Evolutionary conservation across 2,113 vertebrate species (phyloP).

Genomic region (Seriola quinqueradiata): DNA sequence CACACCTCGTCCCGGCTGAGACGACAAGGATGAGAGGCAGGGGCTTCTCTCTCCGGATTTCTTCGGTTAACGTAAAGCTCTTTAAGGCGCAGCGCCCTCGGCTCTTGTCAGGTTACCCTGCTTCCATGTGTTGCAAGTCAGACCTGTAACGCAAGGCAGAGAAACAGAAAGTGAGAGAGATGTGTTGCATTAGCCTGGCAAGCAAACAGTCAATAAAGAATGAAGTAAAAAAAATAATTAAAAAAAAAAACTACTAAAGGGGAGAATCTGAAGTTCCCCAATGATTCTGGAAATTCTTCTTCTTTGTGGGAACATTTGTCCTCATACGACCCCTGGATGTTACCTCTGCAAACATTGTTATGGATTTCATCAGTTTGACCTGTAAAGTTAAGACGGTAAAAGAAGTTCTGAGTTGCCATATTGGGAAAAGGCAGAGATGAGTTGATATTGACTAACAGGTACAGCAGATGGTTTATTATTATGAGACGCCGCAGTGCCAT

Average conservation of each 20-base stretch:
- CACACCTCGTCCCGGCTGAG: conserved; percentile 59
- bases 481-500: conserved; percentile 14
- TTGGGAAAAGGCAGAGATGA: conserved; percentile 10
- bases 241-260: background rate
- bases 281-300: background rate
- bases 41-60: conserved; percentile 48
- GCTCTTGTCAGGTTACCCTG: conserved; percentile 1
- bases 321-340: background rate
- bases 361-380: background rate
- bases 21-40: conserved; percentile 66
- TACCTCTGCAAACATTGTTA: background rate
- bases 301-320: background rate
- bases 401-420: conserved; percentile 14
- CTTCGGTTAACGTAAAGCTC: conserved; percentile 58
- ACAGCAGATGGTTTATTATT: conserved; percentile 36
- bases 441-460: conserved; percentile 27
- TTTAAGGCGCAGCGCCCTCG: conserved; percentile 28
- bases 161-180: background rate
- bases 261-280: background rate
- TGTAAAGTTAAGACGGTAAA: background rate
- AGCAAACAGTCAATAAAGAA: conserved; percentile 8
- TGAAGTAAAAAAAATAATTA: background rate
- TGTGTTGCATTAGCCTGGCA: background rate
- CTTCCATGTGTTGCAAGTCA: background rate
- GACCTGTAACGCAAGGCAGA: background rate